A percentile compares a stretch with the other conserved stretches of the same genome.
These are phyloP conservation scores for Eristalis intricaria DNA, from an alignment of 2,888 invertebrate genomes.

Conservation along the genomic window DNA sequence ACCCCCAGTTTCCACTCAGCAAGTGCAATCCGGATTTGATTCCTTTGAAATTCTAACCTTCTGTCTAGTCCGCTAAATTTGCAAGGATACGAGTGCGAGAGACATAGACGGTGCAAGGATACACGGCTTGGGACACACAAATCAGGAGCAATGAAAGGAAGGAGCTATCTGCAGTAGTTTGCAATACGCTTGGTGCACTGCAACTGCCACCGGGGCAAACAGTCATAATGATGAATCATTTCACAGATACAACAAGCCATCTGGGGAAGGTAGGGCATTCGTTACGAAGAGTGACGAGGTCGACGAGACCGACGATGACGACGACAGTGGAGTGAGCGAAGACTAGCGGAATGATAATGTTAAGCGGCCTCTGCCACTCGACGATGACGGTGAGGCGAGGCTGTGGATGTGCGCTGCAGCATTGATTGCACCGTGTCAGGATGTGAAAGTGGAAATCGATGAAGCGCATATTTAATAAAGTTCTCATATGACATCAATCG, in stretches of 20 bases:
- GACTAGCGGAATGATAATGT: constrained; percentile 11
- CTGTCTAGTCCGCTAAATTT: constrained; percentile 39
- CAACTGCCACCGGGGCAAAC: constrained; percentile 37
- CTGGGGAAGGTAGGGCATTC: constrained; percentile 28
- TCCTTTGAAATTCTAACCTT: constrained; percentile 67
- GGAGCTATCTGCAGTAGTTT: constrained; percentile 42
- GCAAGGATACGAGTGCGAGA: neutral
- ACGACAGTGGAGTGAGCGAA: neutral
- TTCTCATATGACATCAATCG: constrained; percentile 55
- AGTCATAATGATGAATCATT: constrained; percentile 69
- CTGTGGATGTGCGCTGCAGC: constrained; percentile 2
- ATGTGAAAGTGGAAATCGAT: constrained; percentile 60
- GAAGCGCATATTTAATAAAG: constrained; percentile 68
- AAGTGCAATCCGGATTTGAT: constrained; percentile 40
- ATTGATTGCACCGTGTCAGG: constrained; percentile 51
- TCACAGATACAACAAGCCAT: constrained; percentile 44
- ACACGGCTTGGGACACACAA: constrained; percentile 15
- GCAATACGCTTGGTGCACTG: constrained; percentile 42
- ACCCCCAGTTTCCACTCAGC: neutral
- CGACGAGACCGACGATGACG: neutral
- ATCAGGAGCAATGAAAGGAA: constrained; percentile 62
- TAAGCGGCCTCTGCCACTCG: neutral
- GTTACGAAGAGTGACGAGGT: constrained; percentile 18
- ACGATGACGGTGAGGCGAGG: constrained; percentile 7
- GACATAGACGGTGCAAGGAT: constrained; percentile 10